A percentile compares a stretch with the other conserved stretches of the same genome.
phyloP scores from a whole-genome alignment of 1,140 invertebrate genomes.

The Aphelinus atriplicis region DNA sequence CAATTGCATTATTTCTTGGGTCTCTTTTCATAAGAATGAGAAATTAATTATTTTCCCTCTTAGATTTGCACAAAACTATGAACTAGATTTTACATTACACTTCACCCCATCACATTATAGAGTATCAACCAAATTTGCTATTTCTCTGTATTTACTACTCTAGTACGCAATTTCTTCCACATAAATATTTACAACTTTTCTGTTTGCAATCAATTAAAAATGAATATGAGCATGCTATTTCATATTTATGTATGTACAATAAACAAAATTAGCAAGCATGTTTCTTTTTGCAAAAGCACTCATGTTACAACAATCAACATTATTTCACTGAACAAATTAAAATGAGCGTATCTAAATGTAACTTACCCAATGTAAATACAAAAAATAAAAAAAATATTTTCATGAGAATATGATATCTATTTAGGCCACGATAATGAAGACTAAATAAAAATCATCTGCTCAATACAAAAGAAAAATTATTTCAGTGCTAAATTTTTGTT shows the following conservation, averaged over 20 bases:
- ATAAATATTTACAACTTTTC: conserved; percentile 49
- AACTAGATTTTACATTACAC: conserved; percentile 60
- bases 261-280: conserved; percentile 43
- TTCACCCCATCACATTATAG: conserved; percentile 56
- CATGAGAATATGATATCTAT: too few species aligned
- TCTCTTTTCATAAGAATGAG: conserved; percentile 22
- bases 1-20: conserved; percentile 35
- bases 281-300: too few species aligned
- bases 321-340: conserved; percentile 53
- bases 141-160: conserved; percentile 32
- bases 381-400: background rate
- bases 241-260: conserved; percentile 52
- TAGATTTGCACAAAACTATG: conserved; percentile 39
- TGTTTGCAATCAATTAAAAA: conserved; percentile 43
- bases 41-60: conserved; percentile 28
- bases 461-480: conserved; percentile 5
- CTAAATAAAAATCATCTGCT: conserved; percentile 14
- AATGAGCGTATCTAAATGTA: conserved; percentile 21
- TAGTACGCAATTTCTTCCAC: conserved; percentile 45
- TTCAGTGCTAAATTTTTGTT: conserved; percentile 6
- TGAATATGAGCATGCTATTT: conserved; percentile 56
- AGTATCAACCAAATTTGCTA: conserved; percentile 50
- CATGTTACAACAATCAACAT: conserved; percentile 39
- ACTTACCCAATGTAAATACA: conserved; percentile 25
- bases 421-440: background rate